These are phyloP conservation scores for Chloroclysta siterata DNA, from an alignment of 2,888 invertebrate species.

Conservation along the genomic window DNA sequence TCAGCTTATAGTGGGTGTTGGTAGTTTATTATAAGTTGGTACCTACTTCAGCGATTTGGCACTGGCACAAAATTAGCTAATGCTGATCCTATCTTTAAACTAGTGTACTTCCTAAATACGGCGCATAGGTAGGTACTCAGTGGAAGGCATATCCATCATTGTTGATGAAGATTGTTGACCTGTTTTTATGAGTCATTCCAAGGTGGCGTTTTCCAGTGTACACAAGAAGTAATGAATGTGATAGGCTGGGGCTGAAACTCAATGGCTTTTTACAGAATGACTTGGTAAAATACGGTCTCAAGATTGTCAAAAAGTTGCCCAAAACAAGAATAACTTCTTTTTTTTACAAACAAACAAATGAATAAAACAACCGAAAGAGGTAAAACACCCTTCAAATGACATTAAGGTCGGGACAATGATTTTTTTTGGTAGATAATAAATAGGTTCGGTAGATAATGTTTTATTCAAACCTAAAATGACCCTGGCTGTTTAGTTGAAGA, in stretches of 20 bases:
- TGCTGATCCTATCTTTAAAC: conserved; percentile 28
- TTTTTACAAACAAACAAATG: background rate
- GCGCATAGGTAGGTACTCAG: conserved; percentile 13
- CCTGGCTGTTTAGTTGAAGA: conserved; percentile 2
- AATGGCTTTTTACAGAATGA: too few relatives aligned
- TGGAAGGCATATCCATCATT: conserved; percentile 21
- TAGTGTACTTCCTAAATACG: conserved; percentile 34
- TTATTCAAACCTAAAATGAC: conserved; percentile 1
- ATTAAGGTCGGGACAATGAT: too few relatives aligned
- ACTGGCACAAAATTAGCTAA: conserved; percentile 33
- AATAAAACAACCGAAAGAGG: background rate
- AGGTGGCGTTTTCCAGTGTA: conserved; percentile 8
- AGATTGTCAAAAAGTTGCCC: background rate
- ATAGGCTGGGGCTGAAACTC: too few relatives aligned
- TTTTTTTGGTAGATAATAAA: too few relatives aligned
- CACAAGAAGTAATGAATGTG: background rate
- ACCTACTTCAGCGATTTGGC: conserved; percentile 32
- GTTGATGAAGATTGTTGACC: conserved; percentile 25
- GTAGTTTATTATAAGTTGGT: conserved; percentile 24
- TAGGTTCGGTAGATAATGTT: background rate
- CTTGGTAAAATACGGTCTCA: background rate
- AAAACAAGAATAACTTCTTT: background rate
- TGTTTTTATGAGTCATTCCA: conserved; percentile 20
- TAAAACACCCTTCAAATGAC: conserved; percentile 2
- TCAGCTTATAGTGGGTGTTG: conserved; percentile 27